Conservation (phyloP, 2,888 invertebrate genomes). For the Conchocele bisecta region DNA sequence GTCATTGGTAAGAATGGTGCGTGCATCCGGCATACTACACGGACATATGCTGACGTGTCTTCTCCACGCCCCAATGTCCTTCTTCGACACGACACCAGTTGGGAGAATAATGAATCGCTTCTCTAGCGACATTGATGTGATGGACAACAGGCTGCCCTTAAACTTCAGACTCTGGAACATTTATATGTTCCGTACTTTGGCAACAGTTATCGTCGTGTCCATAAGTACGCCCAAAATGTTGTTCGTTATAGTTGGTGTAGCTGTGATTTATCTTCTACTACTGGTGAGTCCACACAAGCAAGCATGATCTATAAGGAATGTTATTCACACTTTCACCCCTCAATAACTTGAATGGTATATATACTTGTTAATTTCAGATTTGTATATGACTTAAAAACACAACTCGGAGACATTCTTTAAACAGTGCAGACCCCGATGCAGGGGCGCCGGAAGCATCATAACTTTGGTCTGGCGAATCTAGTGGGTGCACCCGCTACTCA, state of each 20-base stretch:
- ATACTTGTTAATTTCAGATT: too few species aligned
- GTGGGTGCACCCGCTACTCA: too few species aligned
- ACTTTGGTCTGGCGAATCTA: too few species aligned
- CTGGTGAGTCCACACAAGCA: slow-evolving; percentile 81
- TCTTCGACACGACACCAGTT: slow-evolving; percentile 82
- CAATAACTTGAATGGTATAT: too few species aligned
- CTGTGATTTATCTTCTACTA: slow-evolving; percentile 77
- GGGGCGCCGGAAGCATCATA: too few species aligned
- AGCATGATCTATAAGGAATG: too few species aligned
- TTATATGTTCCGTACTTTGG: slow-evolving; percentile 70
- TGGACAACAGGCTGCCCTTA: slow-evolving; percentile 67
- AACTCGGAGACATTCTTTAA: too few species aligned
- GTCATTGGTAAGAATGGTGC: slow-evolving; percentile 62
- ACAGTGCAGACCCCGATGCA: too few species aligned
- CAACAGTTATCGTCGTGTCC: slow-evolving; percentile 78
- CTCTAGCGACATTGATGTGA: slow-evolving; percentile 66
- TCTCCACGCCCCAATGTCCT: slow-evolving; percentile 73
- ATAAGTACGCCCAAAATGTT: slow-evolving; percentile 79
- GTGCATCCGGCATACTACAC: slow-evolving; percentile 67
- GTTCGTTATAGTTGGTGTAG: slow-evolving; percentile 76
- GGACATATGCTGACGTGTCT: slow-evolving; percentile 66
- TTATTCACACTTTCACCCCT: too few species aligned
- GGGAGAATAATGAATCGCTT: slow-evolving; percentile 81
- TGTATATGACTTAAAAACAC: too few species aligned
- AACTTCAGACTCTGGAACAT: slow-evolving; percentile 60